phyloP scores from a whole-genome alignment of 2,113 vertebrate species.

The Chaetodon trifascialis region DNA sequence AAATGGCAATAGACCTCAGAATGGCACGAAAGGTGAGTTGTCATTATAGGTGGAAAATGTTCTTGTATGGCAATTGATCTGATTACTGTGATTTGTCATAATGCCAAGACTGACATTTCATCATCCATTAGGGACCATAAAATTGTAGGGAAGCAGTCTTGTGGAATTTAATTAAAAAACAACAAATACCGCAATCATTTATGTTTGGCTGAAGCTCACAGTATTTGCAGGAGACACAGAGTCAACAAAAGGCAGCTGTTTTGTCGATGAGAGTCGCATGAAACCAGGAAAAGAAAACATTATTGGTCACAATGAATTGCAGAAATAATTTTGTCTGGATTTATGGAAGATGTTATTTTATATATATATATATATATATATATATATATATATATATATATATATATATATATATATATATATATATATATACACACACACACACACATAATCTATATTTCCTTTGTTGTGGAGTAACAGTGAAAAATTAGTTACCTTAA shows the following conservation, averaged over 20 bases:
- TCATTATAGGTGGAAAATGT: constrained; percentile 50
- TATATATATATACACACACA: no score
- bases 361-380: no score
- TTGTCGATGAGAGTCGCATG: not conserved
- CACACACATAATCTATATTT: not conserved
- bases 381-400: no score
- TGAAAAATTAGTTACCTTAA: not conserved
- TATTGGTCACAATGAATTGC: not conserved
- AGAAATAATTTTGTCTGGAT: not conserved
- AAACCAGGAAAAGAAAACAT: constrained; percentile 13
- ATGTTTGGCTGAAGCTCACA: constrained; percentile 53
- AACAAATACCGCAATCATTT: constrained; percentile 56
- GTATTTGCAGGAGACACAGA: constrained; percentile 24
- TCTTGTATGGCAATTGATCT: constrained; percentile 61
- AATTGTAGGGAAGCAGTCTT: constrained; percentile 58
- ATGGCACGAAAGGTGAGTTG: constrained; percentile 35
- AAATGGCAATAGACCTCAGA: constrained; percentile 56
- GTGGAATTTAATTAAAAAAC: constrained; percentile 74
- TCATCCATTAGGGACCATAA: constrained; percentile 66
- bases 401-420: no score
- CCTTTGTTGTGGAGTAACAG: not conserved
- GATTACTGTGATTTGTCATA: constrained; percentile 76
- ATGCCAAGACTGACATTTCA: constrained; percentile 77
- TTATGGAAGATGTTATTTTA: not conserved
- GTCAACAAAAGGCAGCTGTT: constrained; percentile 11